phyloP scores from a whole-genome alignment of 2,888 invertebrate genomes.

The Xylota segnis region DNA sequence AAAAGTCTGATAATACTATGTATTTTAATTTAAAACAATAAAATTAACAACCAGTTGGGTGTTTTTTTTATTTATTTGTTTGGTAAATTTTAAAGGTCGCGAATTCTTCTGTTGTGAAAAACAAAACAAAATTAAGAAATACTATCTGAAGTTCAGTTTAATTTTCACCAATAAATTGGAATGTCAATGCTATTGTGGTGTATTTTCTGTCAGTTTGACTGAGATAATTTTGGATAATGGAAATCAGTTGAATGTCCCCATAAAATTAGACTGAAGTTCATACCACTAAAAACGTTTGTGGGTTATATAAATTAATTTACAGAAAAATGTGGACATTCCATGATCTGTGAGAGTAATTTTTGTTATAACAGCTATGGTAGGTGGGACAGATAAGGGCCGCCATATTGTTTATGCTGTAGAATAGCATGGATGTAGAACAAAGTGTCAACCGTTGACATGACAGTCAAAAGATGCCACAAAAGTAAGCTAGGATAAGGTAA shows the following conservation, averaged over 20 bases:
- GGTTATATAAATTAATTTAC: background rate
- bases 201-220: background rate
- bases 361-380: no score
- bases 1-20: conserved; percentile 35
- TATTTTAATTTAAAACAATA: background rate
- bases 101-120: background rate
- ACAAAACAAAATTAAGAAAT: background rate
- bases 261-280: background rate
- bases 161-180: background rate
- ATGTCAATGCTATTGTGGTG: background rate
- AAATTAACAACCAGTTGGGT: conserved; percentile 37
- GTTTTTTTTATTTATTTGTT: background rate
- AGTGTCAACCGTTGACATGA: no score
- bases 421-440: no score
- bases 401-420: no score
- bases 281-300: background rate
- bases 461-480: no score
- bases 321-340: background rate
- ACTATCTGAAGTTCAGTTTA: background rate
- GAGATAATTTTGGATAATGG: background rate
- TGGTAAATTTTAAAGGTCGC: background rate
- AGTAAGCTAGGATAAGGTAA: no score
- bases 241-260: background rate
- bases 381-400: no score
- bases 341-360: conserved; percentile 18